phyloP scores from a whole-genome alignment of 2,113 vertebrate species.

The Lophura nycthemera region DNA sequence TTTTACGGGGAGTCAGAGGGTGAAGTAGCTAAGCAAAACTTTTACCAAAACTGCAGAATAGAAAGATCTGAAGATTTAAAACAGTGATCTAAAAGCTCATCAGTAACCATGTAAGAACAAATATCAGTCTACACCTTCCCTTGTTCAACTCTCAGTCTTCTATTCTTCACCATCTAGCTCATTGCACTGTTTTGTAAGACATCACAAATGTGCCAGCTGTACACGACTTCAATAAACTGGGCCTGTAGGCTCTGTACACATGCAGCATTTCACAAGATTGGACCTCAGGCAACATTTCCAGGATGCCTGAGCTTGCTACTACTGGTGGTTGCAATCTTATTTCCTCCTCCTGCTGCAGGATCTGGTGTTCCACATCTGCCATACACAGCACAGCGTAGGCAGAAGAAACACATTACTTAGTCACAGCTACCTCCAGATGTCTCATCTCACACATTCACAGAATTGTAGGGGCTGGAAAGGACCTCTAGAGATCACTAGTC shows the following conservation, averaged over 20 bases:
- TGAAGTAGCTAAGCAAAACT: neutral
- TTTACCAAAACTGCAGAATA: neutral
- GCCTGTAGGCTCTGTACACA: neutral
- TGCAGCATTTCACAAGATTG: neutral
- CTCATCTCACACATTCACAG: no score
- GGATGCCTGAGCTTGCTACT: neutral
- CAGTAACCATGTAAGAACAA: neutral
- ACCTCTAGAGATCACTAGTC: no score
- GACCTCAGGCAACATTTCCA: neutral
- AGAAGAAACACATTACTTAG: neutral
- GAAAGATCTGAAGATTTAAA: neutral
- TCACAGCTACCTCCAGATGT: neutral
- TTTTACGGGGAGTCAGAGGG: accelerated
- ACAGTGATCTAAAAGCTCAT: neutral
- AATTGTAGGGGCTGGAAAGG: no score
- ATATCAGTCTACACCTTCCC: neutral
- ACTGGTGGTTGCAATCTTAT: neutral
- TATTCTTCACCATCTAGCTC: neutral
- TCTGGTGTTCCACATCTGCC: accelerated
- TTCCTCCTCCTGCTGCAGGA: neutral
- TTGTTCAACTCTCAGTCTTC: neutral
- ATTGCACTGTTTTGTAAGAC: accelerated
- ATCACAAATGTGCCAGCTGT: accelerated
- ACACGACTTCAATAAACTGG: neutral
- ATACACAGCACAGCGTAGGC: neutral